These are phyloP conservation scores for Drosophila tsacasi DNA, from an alignment of 1,140 invertebrate species.

Conservation along the genomic window DNA sequence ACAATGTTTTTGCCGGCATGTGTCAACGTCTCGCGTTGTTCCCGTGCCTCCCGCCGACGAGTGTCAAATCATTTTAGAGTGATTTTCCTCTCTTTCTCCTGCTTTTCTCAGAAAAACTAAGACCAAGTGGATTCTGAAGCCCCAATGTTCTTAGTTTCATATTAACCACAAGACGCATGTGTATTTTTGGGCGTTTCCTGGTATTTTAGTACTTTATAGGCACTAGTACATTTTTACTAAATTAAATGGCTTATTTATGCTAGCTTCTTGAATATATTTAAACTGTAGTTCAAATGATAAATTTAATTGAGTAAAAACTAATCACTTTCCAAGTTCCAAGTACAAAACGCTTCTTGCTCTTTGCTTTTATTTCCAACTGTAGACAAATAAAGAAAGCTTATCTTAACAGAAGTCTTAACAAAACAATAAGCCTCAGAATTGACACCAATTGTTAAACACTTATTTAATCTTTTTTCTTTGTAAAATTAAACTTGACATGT, in stretches of 20 bases:
- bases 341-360: too few species aligned
- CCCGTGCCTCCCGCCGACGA: neutral
- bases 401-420: neutral
- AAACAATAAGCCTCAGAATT: neutral
- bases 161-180: neutral
- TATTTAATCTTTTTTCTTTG: neutral
- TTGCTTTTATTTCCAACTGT: neutral
- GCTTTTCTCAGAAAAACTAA: conserved; percentile 8
- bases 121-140: neutral
- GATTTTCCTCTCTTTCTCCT: conserved; percentile 11
- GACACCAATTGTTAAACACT: neutral
- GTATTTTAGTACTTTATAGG: neutral
- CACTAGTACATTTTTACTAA: neutral
- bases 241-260: neutral
- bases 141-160: conserved; percentile 15
- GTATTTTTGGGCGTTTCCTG: neutral
- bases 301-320: too few species aligned
- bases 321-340: too few species aligned
- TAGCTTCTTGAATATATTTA: too few species aligned
- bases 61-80: conserved; percentile 35
- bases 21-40: conserved; percentile 23
- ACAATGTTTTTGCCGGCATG: conserved; percentile 45
- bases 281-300: neutral
- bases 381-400: neutral
- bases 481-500: neutral